These are phyloP conservation scores for Moxostoma hubbsi DNA, from an alignment of 2,797 vertebrate species.

Conservation along the genomic window DNA sequence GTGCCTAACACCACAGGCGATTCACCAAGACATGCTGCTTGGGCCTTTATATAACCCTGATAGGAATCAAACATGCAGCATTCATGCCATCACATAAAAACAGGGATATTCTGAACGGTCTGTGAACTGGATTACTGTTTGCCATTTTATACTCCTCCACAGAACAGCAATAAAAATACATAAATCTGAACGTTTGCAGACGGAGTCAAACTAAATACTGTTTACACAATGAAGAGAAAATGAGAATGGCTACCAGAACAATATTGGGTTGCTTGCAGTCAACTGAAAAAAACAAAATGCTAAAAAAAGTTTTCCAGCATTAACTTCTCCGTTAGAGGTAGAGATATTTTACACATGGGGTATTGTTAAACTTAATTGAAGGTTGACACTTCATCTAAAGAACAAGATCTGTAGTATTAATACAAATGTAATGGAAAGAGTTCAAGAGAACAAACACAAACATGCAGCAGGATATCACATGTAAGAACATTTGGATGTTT, in stretches of 20 bases:
- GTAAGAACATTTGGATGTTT: neutral
- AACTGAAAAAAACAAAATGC: no score
- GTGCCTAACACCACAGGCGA: constrained; percentile 1
- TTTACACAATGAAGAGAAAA: constrained; percentile 15
- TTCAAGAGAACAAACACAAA: neutral
- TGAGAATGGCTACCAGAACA: neutral
- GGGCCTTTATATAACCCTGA: constrained; percentile 26
- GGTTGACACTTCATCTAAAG: neutral
- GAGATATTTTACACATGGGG: neutral
- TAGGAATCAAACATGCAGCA: neutral
- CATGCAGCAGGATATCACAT: neutral
- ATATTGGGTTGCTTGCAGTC: no score
- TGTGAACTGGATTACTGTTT: neutral
- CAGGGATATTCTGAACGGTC: neutral
- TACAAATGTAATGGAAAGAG: neutral
- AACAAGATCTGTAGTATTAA: neutral
- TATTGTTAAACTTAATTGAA: neutral
- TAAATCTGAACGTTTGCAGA: constrained; percentile 20
- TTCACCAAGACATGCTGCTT: constrained; percentile 14
- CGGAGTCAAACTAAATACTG: constrained; percentile 14
- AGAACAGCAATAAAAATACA: neutral
- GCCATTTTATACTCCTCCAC: constrained; percentile 10
- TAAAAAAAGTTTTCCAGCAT: no score
- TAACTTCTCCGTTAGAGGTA: no score
- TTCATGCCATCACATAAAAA: constrained; percentile 1